Percentiles rank a stretch among this genome's conserved stretches.
These are phyloP conservation scores for Neopelma chrysocephalum DNA, from an alignment of 2,797 vertebrate genomes.

Conservation along the genomic window DNA sequence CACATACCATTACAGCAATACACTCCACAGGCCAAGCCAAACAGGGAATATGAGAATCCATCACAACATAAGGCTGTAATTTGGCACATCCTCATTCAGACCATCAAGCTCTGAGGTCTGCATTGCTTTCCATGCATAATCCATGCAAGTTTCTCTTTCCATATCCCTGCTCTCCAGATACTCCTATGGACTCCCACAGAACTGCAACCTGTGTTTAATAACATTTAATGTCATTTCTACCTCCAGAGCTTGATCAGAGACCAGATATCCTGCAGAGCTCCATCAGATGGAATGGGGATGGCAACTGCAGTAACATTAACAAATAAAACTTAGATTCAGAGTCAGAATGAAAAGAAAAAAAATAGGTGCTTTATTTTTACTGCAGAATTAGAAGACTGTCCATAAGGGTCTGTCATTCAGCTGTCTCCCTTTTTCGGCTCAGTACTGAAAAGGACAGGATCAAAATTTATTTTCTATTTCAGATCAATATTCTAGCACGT, in stretches of 20 bases:
- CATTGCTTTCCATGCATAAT: neutral
- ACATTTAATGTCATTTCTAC: neutral
- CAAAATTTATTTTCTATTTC: neutral
- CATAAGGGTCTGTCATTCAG: neutral
- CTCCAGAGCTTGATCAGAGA: neutral
- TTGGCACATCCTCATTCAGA: neutral
- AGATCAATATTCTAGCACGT: neutral
- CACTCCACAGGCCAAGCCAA: slow-evolving; percentile 26
- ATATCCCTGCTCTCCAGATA: neutral
- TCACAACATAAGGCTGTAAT: neutral
- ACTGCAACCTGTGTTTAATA: neutral
- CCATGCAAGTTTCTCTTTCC: neutral
- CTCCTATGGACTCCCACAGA: neutral
- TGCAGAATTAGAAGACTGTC: neutral
- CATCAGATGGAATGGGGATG: neutral
- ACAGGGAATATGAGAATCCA: neutral
- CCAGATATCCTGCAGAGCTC: neutral
- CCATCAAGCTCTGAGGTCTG: neutral
- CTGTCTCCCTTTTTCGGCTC: neutral
- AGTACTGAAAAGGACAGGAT: neutral
- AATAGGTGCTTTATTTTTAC: neutral
- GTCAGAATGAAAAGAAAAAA: neutral
- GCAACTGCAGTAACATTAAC: neutral
- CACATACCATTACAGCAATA: slow-evolving; percentile 40
- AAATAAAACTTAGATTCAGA: neutral